Base-by-base conservation (phyloP, 2,888 invertebrate species). In the Chloroclysta siterata region DNA sequence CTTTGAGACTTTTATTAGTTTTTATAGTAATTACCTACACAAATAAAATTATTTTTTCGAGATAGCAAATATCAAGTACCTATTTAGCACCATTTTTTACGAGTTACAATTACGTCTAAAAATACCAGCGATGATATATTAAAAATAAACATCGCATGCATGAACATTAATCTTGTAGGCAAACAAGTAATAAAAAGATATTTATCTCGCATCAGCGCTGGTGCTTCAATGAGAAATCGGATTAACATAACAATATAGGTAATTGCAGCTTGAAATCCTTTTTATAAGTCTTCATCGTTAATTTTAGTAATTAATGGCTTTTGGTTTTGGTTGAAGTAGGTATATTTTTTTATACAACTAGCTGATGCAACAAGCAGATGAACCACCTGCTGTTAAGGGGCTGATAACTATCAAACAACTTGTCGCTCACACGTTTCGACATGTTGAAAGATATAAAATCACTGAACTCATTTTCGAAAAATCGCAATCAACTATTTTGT, bases 131-230 rank as follows among this genome's bases (percentile, higher is more conserved):
- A 62, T 61, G 63, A 64, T 63, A 63, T 64, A 60, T 39, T 39
- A 67, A 57, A 63, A 67, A 72, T 67, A 73, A 75, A 68, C 64
- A 64, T 53, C 63, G 62, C 65, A 53, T 63, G 62, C 65, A 53
- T 28, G 71, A 75, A 78, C 81, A 82, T 84, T 81, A 83, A 83
- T 83, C 82, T 80, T 80, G 70, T 71, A 75, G 74, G 78, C 72
- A 74, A 74, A 83, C 80, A 83, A 75, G 76, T 77, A 82, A 83
- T 80, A 81, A 81, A 75, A 80, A 80, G 83, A 81, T 84, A 77
- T 77, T 81, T 80, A 84, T 83, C 83, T 79, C 74, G 74, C 71
- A 77, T 82, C 84, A 82, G 72, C 75, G 70, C 60, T 53, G 50
- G 60, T 71, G 72, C 77, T 80, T 81, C 79, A 75, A 80, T 79